Evolutionary conservation across 2,888 invertebrate genomes (phyloP).

Genomic region (Dryobotodes eremita): DNA sequence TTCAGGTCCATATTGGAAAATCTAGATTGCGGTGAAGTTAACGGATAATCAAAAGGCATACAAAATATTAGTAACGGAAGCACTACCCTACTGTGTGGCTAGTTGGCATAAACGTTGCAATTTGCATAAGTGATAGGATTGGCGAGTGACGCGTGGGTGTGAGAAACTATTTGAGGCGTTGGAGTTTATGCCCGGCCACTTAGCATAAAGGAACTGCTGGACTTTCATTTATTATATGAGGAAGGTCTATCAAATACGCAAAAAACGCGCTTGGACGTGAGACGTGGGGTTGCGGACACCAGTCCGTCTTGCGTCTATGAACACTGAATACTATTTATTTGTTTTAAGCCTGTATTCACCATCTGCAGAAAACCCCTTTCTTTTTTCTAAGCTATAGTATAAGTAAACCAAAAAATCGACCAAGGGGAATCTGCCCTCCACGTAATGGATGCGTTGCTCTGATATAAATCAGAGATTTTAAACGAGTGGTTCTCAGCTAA

Average conservation of each 20-base stretch:
- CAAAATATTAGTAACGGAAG: slow-evolving; percentile 34
- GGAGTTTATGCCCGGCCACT: slow-evolving; percentile 1
- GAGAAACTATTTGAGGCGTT: slow-evolving; percentile 28
- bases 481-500: not conserved
- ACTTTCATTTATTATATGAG: no score
- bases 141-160: slow-evolving; percentile 1
- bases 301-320: no score
- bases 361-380: no score
- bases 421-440: not conserved
- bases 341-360: not conserved
- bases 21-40: not conserved
- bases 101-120: slow-evolving; percentile 13
- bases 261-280: no score
- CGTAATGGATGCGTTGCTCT: not conserved
- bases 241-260: no score
- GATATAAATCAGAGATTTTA: not conserved
- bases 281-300: no score
- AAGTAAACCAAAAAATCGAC: not conserved
- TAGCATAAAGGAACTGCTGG: slow-evolving; percentile 32
- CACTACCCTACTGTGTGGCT: slow-evolving; percentile 4
- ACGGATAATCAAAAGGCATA: not conserved
- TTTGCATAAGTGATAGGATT: slow-evolving; percentile 25
- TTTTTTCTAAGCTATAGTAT: not conserved
- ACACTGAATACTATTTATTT: not conserved
- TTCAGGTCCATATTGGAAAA: not conserved